phyloP scores from a whole-genome alignment of 2,797 vertebrate genomes.

The Onychomys arenicola region DNA sequence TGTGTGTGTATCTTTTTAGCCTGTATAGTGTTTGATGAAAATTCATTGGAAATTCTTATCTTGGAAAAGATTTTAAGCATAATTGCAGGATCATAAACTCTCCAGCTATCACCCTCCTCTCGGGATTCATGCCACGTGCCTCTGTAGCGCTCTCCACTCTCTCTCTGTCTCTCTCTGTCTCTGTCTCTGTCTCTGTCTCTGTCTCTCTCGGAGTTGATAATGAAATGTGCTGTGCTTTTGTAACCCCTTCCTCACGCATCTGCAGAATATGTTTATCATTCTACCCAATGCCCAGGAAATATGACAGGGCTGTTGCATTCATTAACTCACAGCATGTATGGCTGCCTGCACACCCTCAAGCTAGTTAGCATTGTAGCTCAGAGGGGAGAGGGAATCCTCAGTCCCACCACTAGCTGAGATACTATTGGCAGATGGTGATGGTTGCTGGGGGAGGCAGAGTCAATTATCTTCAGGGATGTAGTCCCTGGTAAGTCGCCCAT shows the following conservation, averaged over 20 bases:
- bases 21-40: background rate
- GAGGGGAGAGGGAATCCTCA: background rate
- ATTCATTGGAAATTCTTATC: background rate
- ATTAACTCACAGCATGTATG: background rate
- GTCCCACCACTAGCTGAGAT: too few species aligned
- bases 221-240: background rate
- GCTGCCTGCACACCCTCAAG: background rate
- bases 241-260: background rate
- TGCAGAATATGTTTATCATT: background rate
- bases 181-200: background rate
- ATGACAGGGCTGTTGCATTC: background rate
- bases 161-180: background rate
- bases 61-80: background rate
- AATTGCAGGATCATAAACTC: background rate
- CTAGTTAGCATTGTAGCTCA: background rate
- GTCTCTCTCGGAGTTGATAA: background rate
- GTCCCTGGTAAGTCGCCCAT: background rate
- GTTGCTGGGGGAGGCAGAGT: background rate
- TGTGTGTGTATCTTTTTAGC: background rate
- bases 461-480: background rate
- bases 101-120: background rate
- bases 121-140: background rate
- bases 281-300: background rate
- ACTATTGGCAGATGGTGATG: background rate
- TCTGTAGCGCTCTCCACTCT: accelerated